Evolutionary conservation across 2,888 invertebrate genomes (phyloP), one percentile per base, ranked within the genome.

Genomic region (Agrilus biguttatus): DNA sequence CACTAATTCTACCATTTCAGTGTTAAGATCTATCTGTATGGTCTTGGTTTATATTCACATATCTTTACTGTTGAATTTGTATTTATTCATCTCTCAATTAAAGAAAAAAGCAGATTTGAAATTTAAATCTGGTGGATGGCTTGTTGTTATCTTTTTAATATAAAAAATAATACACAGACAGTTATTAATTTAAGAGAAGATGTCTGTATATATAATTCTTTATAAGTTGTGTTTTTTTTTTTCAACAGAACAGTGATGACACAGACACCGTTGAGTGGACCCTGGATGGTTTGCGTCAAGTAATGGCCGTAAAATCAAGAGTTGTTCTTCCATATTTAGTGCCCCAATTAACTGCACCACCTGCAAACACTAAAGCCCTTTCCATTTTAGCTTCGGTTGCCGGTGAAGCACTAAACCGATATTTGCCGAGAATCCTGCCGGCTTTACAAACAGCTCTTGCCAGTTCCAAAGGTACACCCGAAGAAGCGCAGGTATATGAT

Each of bases 251-350:
- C 53, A 78, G 88, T 61, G 79, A 83, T 1, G 83, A 93, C 69
- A 75, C 79, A 1, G 77, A 74, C 17, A 69, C 81, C 41, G 89
- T 89, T 0, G 95, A 95, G 60, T 84, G 85, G 59, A 88, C 95
- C 8, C 72, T 98, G 49, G 97, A 98, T 63, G 98, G 97, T 14
- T 73, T 98, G 52, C 80, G 90, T 45, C 95, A 96, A 75, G 89
- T 98, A 35, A 93, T 98, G 91, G 83, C 89, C 12, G 88, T 96
- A 45, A 97, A 96, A 69, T 91, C 93, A 1, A 77, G 89, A 53
- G 93, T 92, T 0, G 95, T 97, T 43, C 70, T 98, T 52, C 97
- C 97, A 1, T 96, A 95, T 68, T 75, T 98, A 47, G 85, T 99
- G 47, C 97, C 97, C 4, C 87, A 93, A 69, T 70, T 98, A 57